phyloP scores from a whole-genome alignment of 2,888 invertebrate genomes.

The Pemphredon lugubris region DNA sequence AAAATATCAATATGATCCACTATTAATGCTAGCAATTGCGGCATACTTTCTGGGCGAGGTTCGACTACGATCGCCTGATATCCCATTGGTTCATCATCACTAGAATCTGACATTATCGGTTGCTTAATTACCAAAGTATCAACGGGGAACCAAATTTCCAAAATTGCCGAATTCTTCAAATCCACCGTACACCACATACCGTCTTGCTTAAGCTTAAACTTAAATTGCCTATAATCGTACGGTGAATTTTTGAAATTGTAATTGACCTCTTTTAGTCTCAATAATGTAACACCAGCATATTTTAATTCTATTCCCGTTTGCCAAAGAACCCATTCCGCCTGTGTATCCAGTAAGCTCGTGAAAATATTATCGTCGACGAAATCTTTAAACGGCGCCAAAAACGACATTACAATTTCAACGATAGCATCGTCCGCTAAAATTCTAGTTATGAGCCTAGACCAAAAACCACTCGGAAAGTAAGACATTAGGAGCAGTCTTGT shows the following conservation, averaged over 20 bases:
- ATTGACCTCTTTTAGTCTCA: slow-evolving; percentile 92
- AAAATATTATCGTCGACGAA: slow-evolving; percentile 85
- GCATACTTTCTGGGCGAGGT: slow-evolving; percentile 89
- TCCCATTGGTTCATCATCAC: slow-evolving; percentile 82
- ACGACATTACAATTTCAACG: slow-evolving; percentile 88
- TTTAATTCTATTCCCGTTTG: slow-evolving; percentile 94
- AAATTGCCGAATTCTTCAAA: slow-evolving; percentile 89
- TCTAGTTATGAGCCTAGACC: slow-evolving; percentile 96
- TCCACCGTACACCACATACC: slow-evolving; percentile 94
- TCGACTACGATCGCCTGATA: slow-evolving; percentile 88
- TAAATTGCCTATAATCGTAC: slow-evolving; percentile 82
- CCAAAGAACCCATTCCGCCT: slow-evolving; percentile 96
- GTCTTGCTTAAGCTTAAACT: slow-evolving; percentile 90
- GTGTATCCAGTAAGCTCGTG: slow-evolving; percentile 85
- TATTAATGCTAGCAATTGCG: slow-evolving; percentile 91
- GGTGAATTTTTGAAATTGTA: slow-evolving; percentile 83
- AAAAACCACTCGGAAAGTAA: slow-evolving; percentile 99
- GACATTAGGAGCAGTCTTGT: slow-evolving; percentile 94
- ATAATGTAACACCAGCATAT: slow-evolving; percentile 90
- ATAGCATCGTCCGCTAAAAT: slow-evolving; percentile 94
- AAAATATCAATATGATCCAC: slow-evolving; percentile 98
- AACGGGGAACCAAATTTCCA: slow-evolving; percentile 93
- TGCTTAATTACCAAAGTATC: slow-evolving; percentile 84
- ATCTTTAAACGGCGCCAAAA: slow-evolving; percentile 88
- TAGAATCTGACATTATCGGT: slow-evolving; percentile 76